These are phyloP conservation scores for Otolemur crassicaudatus DNA, from an alignment of 2,797 vertebrate genomes.

Conservation along the genomic window DNA sequence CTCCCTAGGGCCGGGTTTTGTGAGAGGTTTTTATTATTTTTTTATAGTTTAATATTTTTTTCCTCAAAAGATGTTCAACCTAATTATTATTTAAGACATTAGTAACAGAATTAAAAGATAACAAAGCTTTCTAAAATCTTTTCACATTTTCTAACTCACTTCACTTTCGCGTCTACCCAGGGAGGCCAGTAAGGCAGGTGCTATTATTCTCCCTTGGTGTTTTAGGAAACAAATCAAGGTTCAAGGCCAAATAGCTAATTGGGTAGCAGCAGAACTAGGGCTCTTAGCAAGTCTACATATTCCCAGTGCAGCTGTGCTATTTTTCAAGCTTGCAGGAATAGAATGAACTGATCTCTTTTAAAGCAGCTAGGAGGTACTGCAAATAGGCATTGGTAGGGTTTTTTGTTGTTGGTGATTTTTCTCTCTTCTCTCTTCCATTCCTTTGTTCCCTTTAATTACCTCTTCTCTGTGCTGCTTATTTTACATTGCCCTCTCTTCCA, in stretches of 20 bases:
- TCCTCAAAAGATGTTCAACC: not conserved
- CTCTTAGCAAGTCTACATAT: not conserved
- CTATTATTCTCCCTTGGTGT: not conserved
- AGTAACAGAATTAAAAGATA: not conserved
- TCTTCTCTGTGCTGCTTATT: not conserved
- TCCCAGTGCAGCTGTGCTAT: not conserved
- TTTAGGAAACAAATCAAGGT: not conserved
- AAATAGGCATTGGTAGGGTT: not conserved
- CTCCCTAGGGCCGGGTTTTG: not conserved
- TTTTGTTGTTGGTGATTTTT: not conserved
- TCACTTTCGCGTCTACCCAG: not conserved
- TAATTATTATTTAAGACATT: slow-evolving; percentile 6
- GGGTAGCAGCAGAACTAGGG: not conserved
- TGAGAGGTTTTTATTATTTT: not conserved
- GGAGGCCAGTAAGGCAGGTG: not conserved
- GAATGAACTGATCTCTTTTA: not conserved
- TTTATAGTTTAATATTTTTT: not conserved
- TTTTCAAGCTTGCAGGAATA: not conserved
- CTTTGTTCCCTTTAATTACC: not conserved
- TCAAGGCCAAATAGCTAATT: not conserved
- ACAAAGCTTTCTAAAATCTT: not conserved
- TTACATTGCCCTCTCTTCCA: not conserved
- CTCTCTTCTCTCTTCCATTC: not conserved
- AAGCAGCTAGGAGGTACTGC: not conserved
- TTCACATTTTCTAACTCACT: not conserved